These are phyloP conservation scores for Plectus sambesii DNA, from an alignment of 1,140 invertebrate species.

Conservation along the genomic window DNA sequence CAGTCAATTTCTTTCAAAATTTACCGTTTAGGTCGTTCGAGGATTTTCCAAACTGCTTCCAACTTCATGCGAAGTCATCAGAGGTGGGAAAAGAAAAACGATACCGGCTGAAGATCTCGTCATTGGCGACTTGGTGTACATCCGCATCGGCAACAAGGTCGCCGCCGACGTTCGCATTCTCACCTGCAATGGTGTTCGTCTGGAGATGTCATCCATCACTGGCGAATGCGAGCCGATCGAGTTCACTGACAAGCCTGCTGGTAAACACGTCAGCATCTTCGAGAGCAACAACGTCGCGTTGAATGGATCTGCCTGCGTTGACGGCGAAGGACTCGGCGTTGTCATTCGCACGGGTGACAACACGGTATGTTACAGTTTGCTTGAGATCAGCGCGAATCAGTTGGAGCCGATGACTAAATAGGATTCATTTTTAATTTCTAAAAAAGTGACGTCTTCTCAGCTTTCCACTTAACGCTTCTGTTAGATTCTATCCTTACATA, in stretches of 20 bases:
- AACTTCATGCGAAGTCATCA: constrained; percentile 81
- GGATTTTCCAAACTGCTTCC: constrained; percentile 36
- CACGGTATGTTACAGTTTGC: constrained; percentile 14
- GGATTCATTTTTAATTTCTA: too few species aligned
- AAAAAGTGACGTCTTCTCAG: too few species aligned
- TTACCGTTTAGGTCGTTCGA: constrained; percentile 27
- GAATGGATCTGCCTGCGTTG: constrained; percentile 26
- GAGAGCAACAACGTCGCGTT: constrained; percentile 26
- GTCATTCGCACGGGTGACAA: constrained; percentile 21
- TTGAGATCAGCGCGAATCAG: not conserved
- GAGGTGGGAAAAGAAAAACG: constrained; percentile 82
- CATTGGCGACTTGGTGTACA: constrained; percentile 34
- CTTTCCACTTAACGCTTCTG: too few species aligned
- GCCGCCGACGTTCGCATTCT: constrained; percentile 44
- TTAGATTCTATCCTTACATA: too few species aligned
- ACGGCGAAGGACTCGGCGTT: constrained; percentile 23
- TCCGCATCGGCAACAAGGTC: constrained; percentile 36
- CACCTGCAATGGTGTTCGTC: constrained; percentile 40
- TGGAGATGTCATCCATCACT: constrained; percentile 28
- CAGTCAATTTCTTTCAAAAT: too few species aligned
- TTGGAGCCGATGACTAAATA: too few species aligned
- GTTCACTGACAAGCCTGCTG: constrained; percentile 9
- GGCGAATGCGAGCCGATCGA: constrained; percentile 29
- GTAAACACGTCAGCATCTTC: constrained; percentile 12
- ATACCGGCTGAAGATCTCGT: constrained; percentile 54